phyloP scores from a whole-genome alignment of 2,797 vertebrate species.

The Microctenopoma lineatum region DNA sequence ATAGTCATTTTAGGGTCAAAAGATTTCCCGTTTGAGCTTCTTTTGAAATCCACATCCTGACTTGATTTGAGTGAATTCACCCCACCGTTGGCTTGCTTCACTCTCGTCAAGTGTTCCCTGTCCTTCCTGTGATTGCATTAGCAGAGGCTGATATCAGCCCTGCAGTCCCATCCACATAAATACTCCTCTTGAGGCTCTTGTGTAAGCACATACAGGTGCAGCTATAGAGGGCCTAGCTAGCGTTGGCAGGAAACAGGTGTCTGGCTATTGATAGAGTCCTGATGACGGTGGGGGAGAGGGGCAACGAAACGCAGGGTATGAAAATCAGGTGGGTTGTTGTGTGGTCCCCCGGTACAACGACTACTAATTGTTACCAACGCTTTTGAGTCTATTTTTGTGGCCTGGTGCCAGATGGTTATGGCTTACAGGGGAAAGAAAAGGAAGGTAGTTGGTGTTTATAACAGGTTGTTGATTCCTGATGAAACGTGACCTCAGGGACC shows the following conservation, averaged over 20 bases:
- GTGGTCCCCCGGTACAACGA: conserved; percentile 79
- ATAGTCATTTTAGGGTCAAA: conserved; percentile 70
- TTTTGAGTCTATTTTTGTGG: conserved; percentile 85
- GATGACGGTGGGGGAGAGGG: conserved; percentile 63
- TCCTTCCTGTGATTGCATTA: conserved; percentile 82
- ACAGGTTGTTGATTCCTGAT: conserved; percentile 79
- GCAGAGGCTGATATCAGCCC: conserved; percentile 68
- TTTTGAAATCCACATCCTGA: conserved; percentile 78
- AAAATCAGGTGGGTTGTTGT: conserved; percentile 88
- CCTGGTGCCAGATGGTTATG: conserved; percentile 88
- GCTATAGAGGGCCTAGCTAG: conserved; percentile 72
- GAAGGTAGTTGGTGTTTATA: conserved; percentile 67
- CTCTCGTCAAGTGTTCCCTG: conserved; percentile 73
- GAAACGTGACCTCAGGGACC: conserved; percentile 68
- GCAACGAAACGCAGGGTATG: conserved; percentile 73
- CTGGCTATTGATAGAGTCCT: conserved; percentile 86
- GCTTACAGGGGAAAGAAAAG: conserved; percentile 66
- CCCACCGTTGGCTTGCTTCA: conserved; percentile 72
- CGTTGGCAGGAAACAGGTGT: conserved; percentile 92
- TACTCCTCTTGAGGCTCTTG: conserved; percentile 76
- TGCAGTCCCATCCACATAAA: conserved; percentile 76
- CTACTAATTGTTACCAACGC: conserved; percentile 87
- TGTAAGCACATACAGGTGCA: conserved; percentile 85
- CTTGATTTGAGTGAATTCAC: conserved; percentile 70
- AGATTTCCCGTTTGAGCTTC: conserved; percentile 63